These are phyloP conservation scores for Prorops nasuta DNA, from an alignment of 1,140 invertebrate species.

Conservation along the genomic window DNA sequence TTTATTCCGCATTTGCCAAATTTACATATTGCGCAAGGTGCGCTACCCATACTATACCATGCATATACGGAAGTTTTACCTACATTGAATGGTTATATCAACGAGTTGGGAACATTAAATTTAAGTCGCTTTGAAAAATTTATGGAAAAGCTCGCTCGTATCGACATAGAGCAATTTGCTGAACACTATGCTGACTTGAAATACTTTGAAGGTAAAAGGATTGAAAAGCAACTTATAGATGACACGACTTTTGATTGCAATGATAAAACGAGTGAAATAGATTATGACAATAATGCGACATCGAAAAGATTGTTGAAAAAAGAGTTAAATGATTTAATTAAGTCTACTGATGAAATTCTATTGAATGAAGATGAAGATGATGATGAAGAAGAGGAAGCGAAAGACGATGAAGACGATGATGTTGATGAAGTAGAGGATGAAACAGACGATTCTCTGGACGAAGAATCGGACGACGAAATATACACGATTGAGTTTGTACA, in stretches of 20 bases:
- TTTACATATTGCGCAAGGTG: constrained; percentile 89
- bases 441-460: constrained; percentile 43
- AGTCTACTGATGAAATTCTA: constrained; percentile 63
- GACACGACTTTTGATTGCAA: constrained; percentile 51
- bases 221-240: too few relatives aligned
- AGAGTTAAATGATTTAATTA: constrained; percentile 63
- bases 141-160: constrained; percentile 72
- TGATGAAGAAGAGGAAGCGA: constrained; percentile 8
- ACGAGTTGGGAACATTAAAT: constrained; percentile 85
- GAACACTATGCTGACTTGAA: constrained; percentile 83
- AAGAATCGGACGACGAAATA: constrained; percentile 49
- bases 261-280: constrained; percentile 36
- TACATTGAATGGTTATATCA: constrained; percentile 86
- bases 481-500: constrained; percentile 75
- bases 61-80: constrained; percentile 87
- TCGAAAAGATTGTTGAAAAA: constrained; percentile 40
- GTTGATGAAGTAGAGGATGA: constrained; percentile 6
- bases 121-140: constrained; percentile 84
- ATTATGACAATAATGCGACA: too few relatives aligned
- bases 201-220: constrained; percentile 82
- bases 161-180: constrained; percentile 83
- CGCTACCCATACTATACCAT: constrained; percentile 81
- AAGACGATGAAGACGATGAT: too few relatives aligned
- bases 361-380: constrained; percentile 19
- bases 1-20: constrained; percentile 94